Evolutionary conservation across 2,888 invertebrate species (phyloP), one percentile per base, ranked within the genome.

Genomic region (Cephus rjabovi): DNA sequence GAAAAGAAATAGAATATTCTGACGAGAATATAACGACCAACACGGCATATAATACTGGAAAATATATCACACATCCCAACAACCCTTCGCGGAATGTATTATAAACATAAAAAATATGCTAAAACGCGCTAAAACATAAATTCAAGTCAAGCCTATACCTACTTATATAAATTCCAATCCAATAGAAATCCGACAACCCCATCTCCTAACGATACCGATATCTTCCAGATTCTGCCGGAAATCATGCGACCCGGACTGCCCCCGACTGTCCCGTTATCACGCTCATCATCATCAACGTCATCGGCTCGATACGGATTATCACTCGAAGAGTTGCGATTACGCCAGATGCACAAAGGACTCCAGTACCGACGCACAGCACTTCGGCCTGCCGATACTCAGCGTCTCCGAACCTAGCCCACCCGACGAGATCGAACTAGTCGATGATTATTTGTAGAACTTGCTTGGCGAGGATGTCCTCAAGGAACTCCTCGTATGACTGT

Each of bases 351-450:
- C 86, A 3, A 81, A 85, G 4, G 89, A 89, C 31, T 81, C 89
- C 69, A 89, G 86, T 78, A 83, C 87, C 80, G 90, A 91, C 81
- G 93, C 93, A 84, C 90, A 91, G 75, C 95, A 95, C 86, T 95
- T 95, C 82, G 95, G 95, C 69, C 92, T 96, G 85, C 96, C 96
- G 75, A 96, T 96, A 85, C 93, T 96, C 11, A 96, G 96, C 34
- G 94, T 96, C 37, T 96, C 96, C 15, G 96, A 95, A n/a, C 96
- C 96, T 0, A 96, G 96, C 31, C 96, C 96, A 56, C 95, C 96
- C 23, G 95, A 95, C 85, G 96, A 96, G 85, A 84, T 83, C 78
- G 95, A 95, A 86, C 93, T 93, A 12, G 89, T 94, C 88, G 94
- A 94, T 87, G 94, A 94, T 90, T 94, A 94, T 87, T 94, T 94